Evolutionary conservation across 2,797 vertebrate genomes (phyloP), one percentile per base, ranked within the genome.

Genomic region (Galagoides demidoff): DNA sequence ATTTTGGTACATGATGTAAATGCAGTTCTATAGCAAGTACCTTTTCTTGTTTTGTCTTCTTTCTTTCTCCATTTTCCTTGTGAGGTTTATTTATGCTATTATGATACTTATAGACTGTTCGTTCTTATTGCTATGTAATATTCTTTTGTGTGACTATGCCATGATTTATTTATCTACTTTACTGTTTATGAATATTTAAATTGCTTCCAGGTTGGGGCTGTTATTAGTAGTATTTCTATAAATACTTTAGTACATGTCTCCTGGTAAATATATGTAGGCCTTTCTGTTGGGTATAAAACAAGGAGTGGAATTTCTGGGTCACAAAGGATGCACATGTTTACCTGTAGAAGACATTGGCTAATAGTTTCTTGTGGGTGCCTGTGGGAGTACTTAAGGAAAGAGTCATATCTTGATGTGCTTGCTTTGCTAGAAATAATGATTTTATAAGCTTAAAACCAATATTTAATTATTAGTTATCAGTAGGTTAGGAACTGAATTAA

Each of bases 241-340:
- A 59, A 27, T 78, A 29, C 88, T 94, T 93, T 92, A 89, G 73
- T 92, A 39, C 19, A 13, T 43, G 37, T 63, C 31, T 88, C 70
- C 64, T 86, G 63, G 57, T 89, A 79, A 89, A 84, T 92, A 49
- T 45, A 78, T 29, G 25, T 86, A 86, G 73, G 11, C 20, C 27
- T 94, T 91, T 92, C 66, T 86, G 9, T 83, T 83, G 61, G 10
- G 9, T 68, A 5, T 78, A 93, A 94, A 57, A 7, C 13, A 92
- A 61, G 8, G n/a, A 20, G 2, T 79, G 7, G 22, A 79, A 86
- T 84, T 91, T 79, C 22, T 64, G 22, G 3, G 13, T 73, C 22
- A 39, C n/a, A 59, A 81, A 66, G 5, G 5, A 52, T 39, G 7
- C 17, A 73, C 64, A 57, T 57, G 1, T n/a, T 89, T 71, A 84